These are phyloP conservation scores for Diploptera punctata DNA, from an alignment of 2,888 invertebrate species.

Conservation along the genomic window DNA sequence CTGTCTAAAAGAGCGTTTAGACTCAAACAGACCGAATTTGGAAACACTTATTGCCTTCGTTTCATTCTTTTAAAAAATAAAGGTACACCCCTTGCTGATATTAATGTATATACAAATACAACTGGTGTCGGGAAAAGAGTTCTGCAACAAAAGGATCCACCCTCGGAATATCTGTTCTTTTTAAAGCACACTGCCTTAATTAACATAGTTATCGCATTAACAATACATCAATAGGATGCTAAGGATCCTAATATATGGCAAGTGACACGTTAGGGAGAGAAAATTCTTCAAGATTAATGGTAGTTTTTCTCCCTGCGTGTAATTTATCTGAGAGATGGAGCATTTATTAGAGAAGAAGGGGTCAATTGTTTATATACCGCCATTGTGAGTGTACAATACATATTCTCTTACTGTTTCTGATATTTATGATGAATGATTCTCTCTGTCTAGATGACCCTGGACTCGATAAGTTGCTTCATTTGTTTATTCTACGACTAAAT, in stretches of 20 bases:
- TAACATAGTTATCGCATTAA: slow-evolving; percentile 44
- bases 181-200: slow-evolving; percentile 28
- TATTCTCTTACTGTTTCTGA: too few relatives aligned
- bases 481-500: neutral
- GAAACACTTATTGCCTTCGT: too few relatives aligned
- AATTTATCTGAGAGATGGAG: neutral
- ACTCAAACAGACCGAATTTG: too few relatives aligned
- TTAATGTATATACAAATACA: too few relatives aligned
- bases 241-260: neutral
- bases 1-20: too few relatives aligned
- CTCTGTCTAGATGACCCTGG: too few relatives aligned
- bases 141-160: neutral
- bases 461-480: too few relatives aligned
- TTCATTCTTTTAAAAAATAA: too few relatives aligned
- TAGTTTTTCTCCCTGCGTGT: neutral
- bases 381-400: slow-evolving; percentile 3
- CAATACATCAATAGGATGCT: slow-evolving; percentile 37
- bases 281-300: slow-evolving; percentile 8
- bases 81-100: too few relatives aligned
- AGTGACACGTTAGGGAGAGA: neutral
- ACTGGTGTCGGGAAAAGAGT: neutral
- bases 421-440: slow-evolving; percentile 6
- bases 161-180: too few relatives aligned
- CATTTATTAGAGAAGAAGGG: neutral
- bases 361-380: slow-evolving; percentile 17